phyloP scores from a whole-genome alignment of 1,140 invertebrate genomes.

The Notospermus geniculatus region DNA sequence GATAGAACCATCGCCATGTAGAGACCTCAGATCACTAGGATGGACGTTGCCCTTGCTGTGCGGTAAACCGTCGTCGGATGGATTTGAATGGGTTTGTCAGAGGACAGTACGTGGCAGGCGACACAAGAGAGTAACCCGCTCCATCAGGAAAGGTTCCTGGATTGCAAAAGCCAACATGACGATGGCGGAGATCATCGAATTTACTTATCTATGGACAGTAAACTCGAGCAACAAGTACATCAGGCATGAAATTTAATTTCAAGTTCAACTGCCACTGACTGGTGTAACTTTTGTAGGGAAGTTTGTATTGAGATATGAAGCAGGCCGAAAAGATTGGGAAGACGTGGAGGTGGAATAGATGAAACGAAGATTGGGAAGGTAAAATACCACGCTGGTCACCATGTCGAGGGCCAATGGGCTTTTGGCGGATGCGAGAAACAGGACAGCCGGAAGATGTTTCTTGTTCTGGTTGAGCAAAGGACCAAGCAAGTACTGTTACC shows the following conservation, averaged over 20 bases:
- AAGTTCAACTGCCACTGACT: slow-evolving; percentile 13
- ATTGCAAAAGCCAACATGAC: too few relatives aligned
- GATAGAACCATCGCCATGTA: too few relatives aligned
- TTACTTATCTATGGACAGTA: slow-evolving; percentile 14
- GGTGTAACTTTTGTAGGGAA: slow-evolving; percentile 20
- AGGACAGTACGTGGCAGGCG: too few relatives aligned
- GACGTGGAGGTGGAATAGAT: slow-evolving; percentile 19
- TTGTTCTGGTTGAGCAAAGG: slow-evolving; percentile 16
- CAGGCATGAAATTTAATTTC: slow-evolving; percentile 1
- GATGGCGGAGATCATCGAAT: background rate
- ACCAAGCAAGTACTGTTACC: slow-evolving; percentile 12
- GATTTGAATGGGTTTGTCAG: too few relatives aligned
- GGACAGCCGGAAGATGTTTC: slow-evolving; percentile 2
- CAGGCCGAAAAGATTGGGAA: slow-evolving; percentile 1
- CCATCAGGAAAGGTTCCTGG: too few relatives aligned
- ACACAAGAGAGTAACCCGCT: too few relatives aligned
- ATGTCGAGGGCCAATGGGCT: slow-evolving; percentile 23
- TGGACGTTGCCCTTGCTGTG: too few relatives aligned
- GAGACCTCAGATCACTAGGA: too few relatives aligned
- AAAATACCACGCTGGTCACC: slow-evolving; percentile 26
- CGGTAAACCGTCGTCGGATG: too few relatives aligned
- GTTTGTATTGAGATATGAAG: background rate
- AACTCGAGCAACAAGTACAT: slow-evolving; percentile 12
- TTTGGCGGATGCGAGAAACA: slow-evolving; percentile 22
- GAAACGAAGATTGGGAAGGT: slow-evolving; percentile 24